These are phyloP conservation scores for Heteractis magnifica DNA, from an alignment of 92 coral and sea anemone species.

Conservation along the genomic window DNA sequence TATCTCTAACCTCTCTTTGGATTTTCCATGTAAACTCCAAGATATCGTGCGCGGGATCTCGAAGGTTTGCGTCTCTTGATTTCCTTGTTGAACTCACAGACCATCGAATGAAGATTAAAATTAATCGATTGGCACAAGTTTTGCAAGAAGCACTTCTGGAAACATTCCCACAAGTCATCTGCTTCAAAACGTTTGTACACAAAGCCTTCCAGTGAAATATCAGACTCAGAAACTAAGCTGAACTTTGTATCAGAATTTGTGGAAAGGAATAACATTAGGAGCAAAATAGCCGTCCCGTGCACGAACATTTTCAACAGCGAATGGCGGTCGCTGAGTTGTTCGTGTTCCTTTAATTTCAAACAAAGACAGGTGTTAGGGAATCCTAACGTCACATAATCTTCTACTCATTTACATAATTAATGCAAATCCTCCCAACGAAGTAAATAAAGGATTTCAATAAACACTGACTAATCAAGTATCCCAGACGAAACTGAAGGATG, in stretches of 20 bases:
- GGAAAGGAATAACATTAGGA: neutral
- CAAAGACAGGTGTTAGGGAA: neutral
- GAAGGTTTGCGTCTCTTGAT: neutral
- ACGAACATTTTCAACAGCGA: neutral
- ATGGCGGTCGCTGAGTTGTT: too few relatives aligned
- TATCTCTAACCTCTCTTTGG: conserved; percentile 12
- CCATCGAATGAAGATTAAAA: neutral
- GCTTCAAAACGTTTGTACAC: neutral
- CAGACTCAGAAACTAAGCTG: neutral
- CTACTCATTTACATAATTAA: too few relatives aligned
- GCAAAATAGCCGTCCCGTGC: neutral
- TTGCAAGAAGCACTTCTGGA: neutral
- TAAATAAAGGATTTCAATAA: too few relatives aligned
- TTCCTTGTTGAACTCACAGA: conserved; percentile 20
- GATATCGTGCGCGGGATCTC: neutral
- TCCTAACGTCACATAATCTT: too few relatives aligned
- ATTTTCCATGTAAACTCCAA: conserved; percentile 27
- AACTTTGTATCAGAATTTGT: neutral
- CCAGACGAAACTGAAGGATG: too few relatives aligned
- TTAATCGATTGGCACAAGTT: conserved; percentile 14
- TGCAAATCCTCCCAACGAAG: too few relatives aligned
- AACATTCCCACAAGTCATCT: conserved; percentile 1
- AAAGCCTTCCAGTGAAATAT: conserved; percentile 2
- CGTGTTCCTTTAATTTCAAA: neutral
- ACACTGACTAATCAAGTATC: too few relatives aligned